Conservation (phyloP, 2,797 vertebrate genomes). For the Arctocebus calabarensis region DNA sequence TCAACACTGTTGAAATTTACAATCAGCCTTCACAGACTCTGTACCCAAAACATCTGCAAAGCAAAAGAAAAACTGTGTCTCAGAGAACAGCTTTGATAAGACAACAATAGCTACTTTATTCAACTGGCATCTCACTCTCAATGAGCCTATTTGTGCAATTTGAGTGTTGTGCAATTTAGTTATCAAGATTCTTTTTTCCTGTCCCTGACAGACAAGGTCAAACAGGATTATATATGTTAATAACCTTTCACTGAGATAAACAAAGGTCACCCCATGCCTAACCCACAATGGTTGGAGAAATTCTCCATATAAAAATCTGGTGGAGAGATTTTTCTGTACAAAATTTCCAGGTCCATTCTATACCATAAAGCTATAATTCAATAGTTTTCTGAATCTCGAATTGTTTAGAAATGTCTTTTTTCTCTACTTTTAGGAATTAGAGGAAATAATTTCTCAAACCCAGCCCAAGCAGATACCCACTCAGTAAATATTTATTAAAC, state of each 20-base stretch:
- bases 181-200: background rate
- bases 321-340: background rate
- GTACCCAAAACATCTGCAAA: background rate
- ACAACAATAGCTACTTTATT: constrained; percentile 54
- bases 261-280: background rate
- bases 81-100: constrained; percentile 1
- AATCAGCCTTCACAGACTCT: background rate
- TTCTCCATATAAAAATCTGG: background rate
- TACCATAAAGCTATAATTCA: background rate
- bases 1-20: background rate
- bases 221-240: background rate
- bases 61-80: constrained; percentile 26
- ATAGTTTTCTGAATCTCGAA: background rate
- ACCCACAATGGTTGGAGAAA: background rate
- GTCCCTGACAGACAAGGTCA: constrained; percentile 49
- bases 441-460: background rate
- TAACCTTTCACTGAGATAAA: background rate
- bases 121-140: constrained; percentile 8
- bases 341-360: background rate
- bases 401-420: background rate
- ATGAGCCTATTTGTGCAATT: constrained; percentile 63
- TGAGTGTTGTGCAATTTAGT: constrained; percentile 29
- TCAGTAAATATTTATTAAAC: constrained; percentile 3
- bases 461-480: background rate
- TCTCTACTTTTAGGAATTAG: background rate